A percentile compares a stretch with the other conserved stretches of the same genome.
Conservation (phyloP, 1,140 invertebrate genomes). For the Penaeus japonicus region DNA sequence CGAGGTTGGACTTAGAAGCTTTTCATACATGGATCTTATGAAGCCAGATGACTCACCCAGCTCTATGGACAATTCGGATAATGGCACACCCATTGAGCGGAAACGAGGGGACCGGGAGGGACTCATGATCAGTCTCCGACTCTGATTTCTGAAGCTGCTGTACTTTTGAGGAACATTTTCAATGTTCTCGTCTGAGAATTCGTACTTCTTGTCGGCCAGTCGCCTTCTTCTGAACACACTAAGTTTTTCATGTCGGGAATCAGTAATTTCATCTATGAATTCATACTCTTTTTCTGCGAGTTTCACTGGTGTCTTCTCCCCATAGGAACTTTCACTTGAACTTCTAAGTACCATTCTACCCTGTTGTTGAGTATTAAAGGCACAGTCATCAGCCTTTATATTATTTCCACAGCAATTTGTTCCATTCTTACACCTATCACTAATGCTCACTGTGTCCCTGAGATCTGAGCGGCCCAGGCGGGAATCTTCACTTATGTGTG, state of each 20-base stretch:
- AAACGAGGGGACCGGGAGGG: slow-evolving; percentile 53
- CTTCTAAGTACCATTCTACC: slow-evolving; percentile 44
- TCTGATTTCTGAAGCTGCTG: slow-evolving; percentile 56
- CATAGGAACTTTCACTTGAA: slow-evolving; percentile 53
- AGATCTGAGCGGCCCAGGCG: slow-evolving; percentile 37
- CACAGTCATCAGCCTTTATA: background rate
- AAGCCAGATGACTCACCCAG: slow-evolving; percentile 46
- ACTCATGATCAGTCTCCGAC: slow-evolving; percentile 49
- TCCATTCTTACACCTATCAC: slow-evolving; percentile 10
- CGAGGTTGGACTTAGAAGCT: slow-evolving; percentile 53
- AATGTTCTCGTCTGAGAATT: slow-evolving; percentile 81
- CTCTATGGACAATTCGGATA: slow-evolving; percentile 52
- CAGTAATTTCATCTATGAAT: slow-evolving; percentile 79
- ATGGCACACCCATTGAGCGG: slow-evolving; percentile 39
- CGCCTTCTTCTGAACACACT: slow-evolving; percentile 66
- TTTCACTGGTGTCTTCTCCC: slow-evolving; percentile 40
- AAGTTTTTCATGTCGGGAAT: slow-evolving; percentile 74
- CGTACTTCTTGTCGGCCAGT: slow-evolving; percentile 89
- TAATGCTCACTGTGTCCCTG: slow-evolving; percentile 31
- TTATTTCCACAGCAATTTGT: slow-evolving; percentile 7
- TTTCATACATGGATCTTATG: slow-evolving; percentile 52
- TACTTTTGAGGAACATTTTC: slow-evolving; percentile 68
- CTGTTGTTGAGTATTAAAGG: slow-evolving; percentile 24
- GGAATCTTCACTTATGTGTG: slow-evolving; percentile 42
- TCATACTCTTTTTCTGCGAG: slow-evolving; percentile 78